Percentiles rank a stretch among this genome's conserved stretches.
Evolutionary conservation across 2,797 vertebrate genomes (phyloP).

Genomic region (Falco naumanni): DNA sequence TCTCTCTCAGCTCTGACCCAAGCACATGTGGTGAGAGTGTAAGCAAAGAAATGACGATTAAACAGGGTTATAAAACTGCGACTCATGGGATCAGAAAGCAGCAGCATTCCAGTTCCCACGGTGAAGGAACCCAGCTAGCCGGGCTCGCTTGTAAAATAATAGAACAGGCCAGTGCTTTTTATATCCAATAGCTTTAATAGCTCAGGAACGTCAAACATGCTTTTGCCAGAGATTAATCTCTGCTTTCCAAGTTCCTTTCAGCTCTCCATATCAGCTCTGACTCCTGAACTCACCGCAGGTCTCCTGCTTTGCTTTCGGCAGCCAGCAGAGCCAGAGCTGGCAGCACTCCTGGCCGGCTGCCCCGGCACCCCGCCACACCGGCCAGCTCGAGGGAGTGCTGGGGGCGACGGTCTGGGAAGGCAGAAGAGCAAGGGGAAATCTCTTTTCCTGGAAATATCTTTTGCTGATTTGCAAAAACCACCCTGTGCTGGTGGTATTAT

Average conservation of each 20-base stretch:
- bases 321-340: background rate
- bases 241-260: background rate
- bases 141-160: background rate
- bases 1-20: background rate
- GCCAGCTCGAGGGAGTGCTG: accelerated
- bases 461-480: background rate
- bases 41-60: background rate
- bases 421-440: background rate
- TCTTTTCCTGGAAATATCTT: background rate
- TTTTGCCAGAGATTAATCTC: background rate
- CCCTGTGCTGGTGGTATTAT: background rate
- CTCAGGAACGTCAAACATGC: background rate
- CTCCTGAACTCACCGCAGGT: background rate
- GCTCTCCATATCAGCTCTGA: background rate
- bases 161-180: background rate
- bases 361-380: accelerated
- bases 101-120: background rate
- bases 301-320: background rate
- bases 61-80: background rate
- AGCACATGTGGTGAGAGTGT: background rate
- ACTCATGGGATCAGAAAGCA: background rate
- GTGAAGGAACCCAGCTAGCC: background rate
- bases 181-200: background rate
- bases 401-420: background rate
- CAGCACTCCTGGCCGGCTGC: background rate